Evolutionary conservation across 2,888 invertebrate species (phyloP).

Genomic region (Antheraea assamensis): DNA sequence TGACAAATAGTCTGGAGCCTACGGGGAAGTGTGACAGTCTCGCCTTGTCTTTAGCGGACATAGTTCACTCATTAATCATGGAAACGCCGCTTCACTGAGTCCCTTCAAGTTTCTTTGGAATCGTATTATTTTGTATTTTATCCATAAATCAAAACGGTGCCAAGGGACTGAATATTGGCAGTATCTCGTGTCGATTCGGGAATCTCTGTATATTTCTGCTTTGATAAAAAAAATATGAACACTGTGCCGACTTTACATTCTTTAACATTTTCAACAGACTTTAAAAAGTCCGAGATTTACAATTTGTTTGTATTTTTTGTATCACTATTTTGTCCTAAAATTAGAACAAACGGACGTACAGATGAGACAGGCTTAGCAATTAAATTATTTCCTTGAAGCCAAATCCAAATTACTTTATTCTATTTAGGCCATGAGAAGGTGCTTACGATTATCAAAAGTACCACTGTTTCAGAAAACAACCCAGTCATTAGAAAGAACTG

Average conservation of each 20-base stretch:
- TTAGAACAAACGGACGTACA: too few species aligned
- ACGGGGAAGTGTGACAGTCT: conserved; percentile 8
- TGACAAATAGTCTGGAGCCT: conserved; percentile 12
- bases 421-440: too few species aligned
- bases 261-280: background rate
- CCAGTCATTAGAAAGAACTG: too few species aligned
- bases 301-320: too few species aligned
- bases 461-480: too few species aligned
- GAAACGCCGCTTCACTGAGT: background rate
- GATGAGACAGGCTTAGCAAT: too few species aligned
- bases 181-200: background rate
- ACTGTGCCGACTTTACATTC: background rate
- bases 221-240: background rate
- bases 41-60: conserved; percentile 11
- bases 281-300: too few species aligned
- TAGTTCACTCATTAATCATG: conserved; percentile 5
- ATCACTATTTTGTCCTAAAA: too few species aligned
- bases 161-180: background rate
- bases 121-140: background rate
- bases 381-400: too few species aligned
- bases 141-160: conserved; percentile 1
- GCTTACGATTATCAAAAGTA: too few species aligned
- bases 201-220: background rate
- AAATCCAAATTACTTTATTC: too few species aligned
- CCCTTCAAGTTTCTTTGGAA: conserved; percentile 10